Evolutionary conservation across 2,113 vertebrate species (phyloP).

Genomic region (Sigmodon hispidus): DNA sequence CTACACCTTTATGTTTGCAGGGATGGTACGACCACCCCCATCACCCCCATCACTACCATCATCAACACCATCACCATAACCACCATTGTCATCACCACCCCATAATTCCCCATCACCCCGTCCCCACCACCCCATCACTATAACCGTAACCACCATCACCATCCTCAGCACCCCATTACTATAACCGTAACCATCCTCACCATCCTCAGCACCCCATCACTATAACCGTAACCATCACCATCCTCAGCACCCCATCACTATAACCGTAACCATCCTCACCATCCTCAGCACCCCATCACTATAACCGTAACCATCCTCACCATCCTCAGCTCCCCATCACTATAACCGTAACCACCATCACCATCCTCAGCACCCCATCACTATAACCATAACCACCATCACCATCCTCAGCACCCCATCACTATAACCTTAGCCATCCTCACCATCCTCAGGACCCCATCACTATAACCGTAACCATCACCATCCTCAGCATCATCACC

Average conservation of each 20-base stretch:
- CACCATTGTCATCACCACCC: neutral
- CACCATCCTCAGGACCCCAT: too few species aligned
- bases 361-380: neutral
- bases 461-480: too few species aligned
- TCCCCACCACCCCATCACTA: neutral
- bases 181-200: neutral
- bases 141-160: neutral
- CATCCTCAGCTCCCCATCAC: neutral
- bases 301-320: neutral
- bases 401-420: too few species aligned
- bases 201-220: neutral
- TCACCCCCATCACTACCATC: rapidly evolving
- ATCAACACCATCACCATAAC: rapidly evolving
- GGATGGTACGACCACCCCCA: neutral
- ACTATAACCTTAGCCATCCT: too few species aligned
- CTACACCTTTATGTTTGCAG: neutral
- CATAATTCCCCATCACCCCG: neutral
- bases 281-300: neutral
- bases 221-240: rapidly evolving
- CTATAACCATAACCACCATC: too few species aligned
- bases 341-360: too few species aligned
- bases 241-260: neutral
- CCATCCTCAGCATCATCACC: too few species aligned
- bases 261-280: neutral
- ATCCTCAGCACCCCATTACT: rapidly evolving